Evolutionary conservation across 1,140 invertebrate species (phyloP).

Genomic region (Aphelenchoides besseyi): DNA sequence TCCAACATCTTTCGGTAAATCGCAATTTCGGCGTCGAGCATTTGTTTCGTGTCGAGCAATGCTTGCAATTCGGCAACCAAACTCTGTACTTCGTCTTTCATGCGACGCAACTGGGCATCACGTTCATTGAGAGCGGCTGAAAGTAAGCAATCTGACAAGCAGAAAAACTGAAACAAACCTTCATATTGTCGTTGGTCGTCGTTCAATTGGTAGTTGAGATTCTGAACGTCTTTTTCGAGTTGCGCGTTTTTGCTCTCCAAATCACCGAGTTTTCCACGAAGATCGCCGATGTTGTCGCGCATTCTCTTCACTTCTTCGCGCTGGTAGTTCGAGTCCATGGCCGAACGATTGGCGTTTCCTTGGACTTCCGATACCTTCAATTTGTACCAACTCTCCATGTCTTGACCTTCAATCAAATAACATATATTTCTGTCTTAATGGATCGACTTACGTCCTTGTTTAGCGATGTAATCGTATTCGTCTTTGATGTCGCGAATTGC

Average conservation of each 20-base stretch:
- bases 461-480: slow-evolving; percentile 67
- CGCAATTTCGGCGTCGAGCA: slow-evolving; percentile 62
- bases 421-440: too few relatives aligned
- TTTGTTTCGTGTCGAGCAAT: slow-evolving; percentile 65
- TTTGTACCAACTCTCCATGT: slow-evolving; percentile 64
- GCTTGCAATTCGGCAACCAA: slow-evolving; percentile 64
- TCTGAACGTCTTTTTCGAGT: slow-evolving; percentile 66
- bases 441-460: too few relatives aligned
- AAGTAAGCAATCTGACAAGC: slow-evolving; percentile 14
- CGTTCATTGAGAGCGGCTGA: slow-evolving; percentile 57
- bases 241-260: slow-evolving; percentile 66
- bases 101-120: slow-evolving; percentile 59
- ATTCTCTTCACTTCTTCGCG: slow-evolving; percentile 66
- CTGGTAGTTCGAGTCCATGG: slow-evolving; percentile 66
- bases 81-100: slow-evolving; percentile 62
- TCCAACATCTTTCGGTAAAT: slow-evolving; percentile 63
- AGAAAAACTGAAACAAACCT: neutral
- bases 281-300: slow-evolving; percentile 65
- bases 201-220: slow-evolving; percentile 63
- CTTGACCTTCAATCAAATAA: too few relatives aligned
- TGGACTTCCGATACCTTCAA: slow-evolving; percentile 65
- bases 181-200: slow-evolving; percentile 60
- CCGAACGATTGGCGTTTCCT: slow-evolving; percentile 65
- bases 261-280: slow-evolving; percentile 65
- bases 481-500: slow-evolving; percentile 67